Base-by-base conservation (phyloP, 2,888 invertebrate species). In the Iselma pallidipennis region DNA sequence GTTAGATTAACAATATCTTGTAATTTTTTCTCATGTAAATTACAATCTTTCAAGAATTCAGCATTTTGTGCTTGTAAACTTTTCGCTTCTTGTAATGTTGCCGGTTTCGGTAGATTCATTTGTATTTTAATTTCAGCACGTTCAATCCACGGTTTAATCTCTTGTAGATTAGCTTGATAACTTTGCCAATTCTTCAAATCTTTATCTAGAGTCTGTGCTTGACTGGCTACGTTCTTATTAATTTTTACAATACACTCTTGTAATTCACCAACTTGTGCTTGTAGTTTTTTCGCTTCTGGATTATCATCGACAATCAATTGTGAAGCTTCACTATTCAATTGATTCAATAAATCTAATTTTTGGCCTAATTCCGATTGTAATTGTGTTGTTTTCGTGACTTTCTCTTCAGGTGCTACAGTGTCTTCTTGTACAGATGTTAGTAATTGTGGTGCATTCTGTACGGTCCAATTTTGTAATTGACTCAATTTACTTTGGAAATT, bases 71-170 rank as follows among this genome's bases (percentile, higher is more conserved):
- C 85, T 77, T 91, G 88, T 78, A 94, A 85, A 71, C 90, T 87
- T 65, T 89, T 85, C n/a, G 95, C 95, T 83, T 97, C 95, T 66
- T 89, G 85, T 55, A 96, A 83, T 48, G 89, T 89, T 3, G 87
- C 82, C 16, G 95, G 95, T 80, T 93, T 94, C 4, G 90, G 87
- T 7, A 89, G 80, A 23, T 89, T 87, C 64, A 85, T 85, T 16
- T 89, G 86, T 25, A 94, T 86, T 82, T 90, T 91, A n/a, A 89
- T 82, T 83, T 96, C 96, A 16, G 93, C 92, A 77, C 92, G 87
- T 78, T 95, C 92, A 58, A 97, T 87, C 91, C 95, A 94, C 0
- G 95, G 95, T 77, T 91, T 91, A 54, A 96, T 87, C 79, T 91
- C 89, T 62, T 90, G 87, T 28, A 95, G 85, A 57, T 88, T 90